Evolutionary conservation across 2,888 invertebrate species (phyloP), one percentile per base, ranked within the genome.

Genomic region (Chrysolina haemoptera): DNA sequence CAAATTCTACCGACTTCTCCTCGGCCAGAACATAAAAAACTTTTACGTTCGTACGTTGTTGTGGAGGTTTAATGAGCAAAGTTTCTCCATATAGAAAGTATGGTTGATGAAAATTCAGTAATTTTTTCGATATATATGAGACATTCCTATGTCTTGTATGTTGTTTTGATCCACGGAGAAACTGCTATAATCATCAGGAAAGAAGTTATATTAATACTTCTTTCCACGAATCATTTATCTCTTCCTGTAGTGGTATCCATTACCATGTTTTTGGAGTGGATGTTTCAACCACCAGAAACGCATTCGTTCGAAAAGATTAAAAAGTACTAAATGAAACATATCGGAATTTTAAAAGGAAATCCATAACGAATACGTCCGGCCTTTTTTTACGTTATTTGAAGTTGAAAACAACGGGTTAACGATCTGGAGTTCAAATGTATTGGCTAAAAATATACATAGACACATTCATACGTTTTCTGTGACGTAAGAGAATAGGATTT

Each of bases 401-500:
- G 63, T 65, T 46, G 68, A 75, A 74, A 74, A 76, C 72, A 72
- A 71, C 77, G 78, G 80, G 80, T 80, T 76, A 80, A 80, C 80
- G 80, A 80, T 77, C 76, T 69, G 67, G 62, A 74, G 78, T 53
- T 53, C 12, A 12, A 78, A 78, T 76, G 80, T 74, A 75, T 75
- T 76, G 64, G 71, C 78, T 78, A 76, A 80, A 80, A 80, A 80
- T 80, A 80, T 46, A 74, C 70, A 41, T 50, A 74, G 73, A 74
- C 73, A 27, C 67, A 70, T 67, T 67, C 40, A 69, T 59, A 35
- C 6, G 9, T 59, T 59, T 59, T 27, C 59, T n/a, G 35, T 59
- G 59, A 35, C 59, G 59, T 14, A 35, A 35, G 9, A 59, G 59
- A 59, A 35, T 27, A 35, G 27, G n/a, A 27, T 27, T 59, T 59